Evolutionary conservation across 1,140 invertebrate genomes (phyloP).

Genomic region (Atta texana): DNA sequence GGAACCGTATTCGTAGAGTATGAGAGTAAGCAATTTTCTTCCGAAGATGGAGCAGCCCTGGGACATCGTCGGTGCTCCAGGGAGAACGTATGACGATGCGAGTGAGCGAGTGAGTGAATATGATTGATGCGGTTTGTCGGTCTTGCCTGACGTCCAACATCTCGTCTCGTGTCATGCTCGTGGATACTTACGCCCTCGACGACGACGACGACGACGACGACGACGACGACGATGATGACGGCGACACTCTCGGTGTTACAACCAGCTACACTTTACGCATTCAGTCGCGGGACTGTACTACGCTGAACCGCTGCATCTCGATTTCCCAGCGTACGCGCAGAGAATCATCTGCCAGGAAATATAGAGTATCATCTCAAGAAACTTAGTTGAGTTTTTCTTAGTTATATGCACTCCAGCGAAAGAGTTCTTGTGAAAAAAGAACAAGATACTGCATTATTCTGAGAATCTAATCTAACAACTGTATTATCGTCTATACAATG

Average conservation of each 20-base stretch:
- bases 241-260: conserved; percentile 55
- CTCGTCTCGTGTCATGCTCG: conserved; percentile 63
- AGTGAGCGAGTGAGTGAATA: conserved; percentile 76
- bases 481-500: not conserved
- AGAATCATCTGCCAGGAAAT: conserved; percentile 33
- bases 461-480: not conserved
- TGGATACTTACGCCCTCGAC: conserved; percentile 48
- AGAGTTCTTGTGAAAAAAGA: not conserved
- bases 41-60: conserved; percentile 74
- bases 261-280: conserved; percentile 35
- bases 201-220: conserved; percentile 60
- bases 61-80: conserved; percentile 58
- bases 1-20: conserved; percentile 63
- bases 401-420: not conserved
- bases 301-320: conserved; percentile 18
- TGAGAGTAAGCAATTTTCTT: conserved; percentile 74
- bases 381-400: conserved; percentile 18
- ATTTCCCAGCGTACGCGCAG: conserved; percentile 41
- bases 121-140: conserved; percentile 79
- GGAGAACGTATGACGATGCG: conserved; percentile 68
- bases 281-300: conserved; percentile 34
- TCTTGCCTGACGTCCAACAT: conserved; percentile 68
- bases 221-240: conserved; percentile 39
- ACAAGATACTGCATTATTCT: not conserved
- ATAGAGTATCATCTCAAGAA: not conserved